Evolutionary conservation across 2,888 invertebrate species (phyloP).

Genomic region (Diarsia dahlii): DNA sequence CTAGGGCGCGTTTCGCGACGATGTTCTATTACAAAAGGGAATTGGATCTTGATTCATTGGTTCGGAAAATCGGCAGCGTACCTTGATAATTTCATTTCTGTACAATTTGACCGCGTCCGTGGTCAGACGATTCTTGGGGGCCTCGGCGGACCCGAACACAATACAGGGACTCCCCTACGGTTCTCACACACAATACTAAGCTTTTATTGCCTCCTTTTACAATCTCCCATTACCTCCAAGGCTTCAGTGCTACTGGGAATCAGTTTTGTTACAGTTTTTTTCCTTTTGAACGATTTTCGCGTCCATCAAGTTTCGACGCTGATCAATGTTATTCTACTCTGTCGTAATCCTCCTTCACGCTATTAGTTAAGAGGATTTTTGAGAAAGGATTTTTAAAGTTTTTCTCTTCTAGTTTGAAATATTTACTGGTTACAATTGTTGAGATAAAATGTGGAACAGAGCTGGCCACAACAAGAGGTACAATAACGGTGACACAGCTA

Average conservation of each 20-base stretch:
- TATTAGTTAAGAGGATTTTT: slow-evolving; percentile 69
- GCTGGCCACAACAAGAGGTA: slow-evolving; percentile 51
- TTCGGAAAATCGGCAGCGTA: slow-evolving; percentile 91
- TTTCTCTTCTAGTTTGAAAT: slow-evolving; percentile 36
- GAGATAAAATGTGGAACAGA: slow-evolving; percentile 62
- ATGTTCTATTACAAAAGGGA: slow-evolving; percentile 91
- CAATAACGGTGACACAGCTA: slow-evolving; percentile 71
- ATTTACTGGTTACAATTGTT: slow-evolving; percentile 54
- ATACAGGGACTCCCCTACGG: slow-evolving; percentile 88
- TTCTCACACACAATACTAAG: slow-evolving; percentile 90
- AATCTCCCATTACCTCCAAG: slow-evolving; percentile 90
- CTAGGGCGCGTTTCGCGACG: slow-evolving; percentile 89
- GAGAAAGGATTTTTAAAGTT: slow-evolving; percentile 54
- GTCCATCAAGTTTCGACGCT: slow-evolving; percentile 80
- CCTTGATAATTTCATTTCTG: slow-evolving; percentile 91
- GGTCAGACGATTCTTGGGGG: slow-evolving; percentile 89
- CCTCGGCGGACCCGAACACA: slow-evolving; percentile 87
- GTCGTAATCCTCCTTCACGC: slow-evolving; percentile 69
- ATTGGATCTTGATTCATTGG: slow-evolving; percentile 91
- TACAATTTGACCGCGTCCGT: slow-evolving; percentile 91
- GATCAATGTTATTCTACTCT: slow-evolving; percentile 75
- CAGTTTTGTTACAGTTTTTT: slow-evolving; percentile 89
- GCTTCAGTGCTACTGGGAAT: slow-evolving; percentile 87
- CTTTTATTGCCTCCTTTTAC: slow-evolving; percentile 91
- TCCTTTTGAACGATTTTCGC: slow-evolving; percentile 84